Evolutionary conservation across 2,797 vertebrate genomes (phyloP).

Genomic region (Gymnoscopelus braueri): DNA sequence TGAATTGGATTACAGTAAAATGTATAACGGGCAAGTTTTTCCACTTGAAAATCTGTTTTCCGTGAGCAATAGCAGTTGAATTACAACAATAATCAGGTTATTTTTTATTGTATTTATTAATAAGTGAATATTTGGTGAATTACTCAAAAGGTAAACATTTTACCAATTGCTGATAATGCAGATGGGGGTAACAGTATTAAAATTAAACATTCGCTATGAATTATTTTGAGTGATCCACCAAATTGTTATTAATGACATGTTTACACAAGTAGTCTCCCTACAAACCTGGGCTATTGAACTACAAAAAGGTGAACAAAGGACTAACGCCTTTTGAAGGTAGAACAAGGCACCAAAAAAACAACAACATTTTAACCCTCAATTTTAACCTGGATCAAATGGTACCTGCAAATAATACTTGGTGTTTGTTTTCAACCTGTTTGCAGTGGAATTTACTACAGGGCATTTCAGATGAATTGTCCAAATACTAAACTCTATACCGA

Average conservation of each 20-base stretch:
- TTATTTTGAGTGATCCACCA: neutral
- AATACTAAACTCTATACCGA: too few relatives aligned
- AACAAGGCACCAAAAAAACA: slow-evolving; percentile 64
- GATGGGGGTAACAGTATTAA: neutral
- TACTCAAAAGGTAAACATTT: neutral
- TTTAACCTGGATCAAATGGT: slow-evolving; percentile 23
- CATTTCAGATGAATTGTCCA: neutral
- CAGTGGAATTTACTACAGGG: slow-evolving; percentile 12
- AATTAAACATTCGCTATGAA: slow-evolving; percentile 28
- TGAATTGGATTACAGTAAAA: neutral
- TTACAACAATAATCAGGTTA: too few relatives aligned
- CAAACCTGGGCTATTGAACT: neutral
- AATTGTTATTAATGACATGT: neutral
- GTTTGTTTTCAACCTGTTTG: slow-evolving; percentile 6
- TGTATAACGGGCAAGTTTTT: too few relatives aligned
- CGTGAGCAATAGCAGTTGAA: neutral
- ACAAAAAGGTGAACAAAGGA: neutral
- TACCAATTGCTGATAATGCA: slow-evolving; percentile 5
- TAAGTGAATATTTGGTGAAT: neutral
- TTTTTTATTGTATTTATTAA: too few relatives aligned
- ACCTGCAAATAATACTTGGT: neutral
- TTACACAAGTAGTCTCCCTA: neutral
- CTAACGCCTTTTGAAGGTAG: slow-evolving; percentile 8
- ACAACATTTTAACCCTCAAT: neutral
- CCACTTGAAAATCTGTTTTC: neutral